A percentile compares a stretch with the other conserved stretches of the same genome.
Conservation (phyloP, 2,797 vertebrate genomes). For the Synanceia verrucosa region DNA sequence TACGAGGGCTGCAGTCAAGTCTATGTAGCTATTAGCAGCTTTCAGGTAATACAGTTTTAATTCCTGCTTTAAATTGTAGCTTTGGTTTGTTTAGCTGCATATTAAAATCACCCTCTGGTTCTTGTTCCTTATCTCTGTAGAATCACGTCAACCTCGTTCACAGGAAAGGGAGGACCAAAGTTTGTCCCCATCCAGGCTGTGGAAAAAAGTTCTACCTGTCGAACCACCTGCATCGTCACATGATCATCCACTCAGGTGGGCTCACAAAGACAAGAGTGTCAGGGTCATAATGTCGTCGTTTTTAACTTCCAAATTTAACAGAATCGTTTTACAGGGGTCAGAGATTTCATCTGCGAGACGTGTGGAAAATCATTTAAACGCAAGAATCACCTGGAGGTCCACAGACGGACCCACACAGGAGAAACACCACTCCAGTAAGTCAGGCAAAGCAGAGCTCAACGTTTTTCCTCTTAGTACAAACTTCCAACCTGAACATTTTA, state of each 20-base stretch:
- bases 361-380: conserved; percentile 95
- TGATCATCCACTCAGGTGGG: conserved; percentile 94
- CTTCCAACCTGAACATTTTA: too few relatives aligned
- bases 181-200: conserved; percentile 92
- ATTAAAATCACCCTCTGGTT: neutral
- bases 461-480: neutral
- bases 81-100: neutral
- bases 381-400: conserved; percentile 96
- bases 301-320: conserved; percentile 6
- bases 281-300: too few relatives aligned
- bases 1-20: conserved; percentile 92
- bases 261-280: neutral
- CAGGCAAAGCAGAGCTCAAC: neutral
- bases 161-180: conserved; percentile 91
- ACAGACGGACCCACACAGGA: conserved; percentile 92
- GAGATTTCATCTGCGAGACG: conserved; percentile 94
- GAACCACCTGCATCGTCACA: conserved; percentile 92
- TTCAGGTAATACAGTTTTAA: conserved; percentile 82
- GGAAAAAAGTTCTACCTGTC: conserved; percentile 95
- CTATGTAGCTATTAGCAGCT: conserved; percentile 91
- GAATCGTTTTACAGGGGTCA: conserved; percentile 79
- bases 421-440: conserved; percentile 95
- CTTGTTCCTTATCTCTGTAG: conserved; percentile 62
- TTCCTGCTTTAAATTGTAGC: neutral
- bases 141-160: conserved; percentile 92